These are phyloP conservation scores for Nymphicus hollandicus DNA, from an alignment of 2,113 vertebrate species.

Conservation along the genomic window DNA sequence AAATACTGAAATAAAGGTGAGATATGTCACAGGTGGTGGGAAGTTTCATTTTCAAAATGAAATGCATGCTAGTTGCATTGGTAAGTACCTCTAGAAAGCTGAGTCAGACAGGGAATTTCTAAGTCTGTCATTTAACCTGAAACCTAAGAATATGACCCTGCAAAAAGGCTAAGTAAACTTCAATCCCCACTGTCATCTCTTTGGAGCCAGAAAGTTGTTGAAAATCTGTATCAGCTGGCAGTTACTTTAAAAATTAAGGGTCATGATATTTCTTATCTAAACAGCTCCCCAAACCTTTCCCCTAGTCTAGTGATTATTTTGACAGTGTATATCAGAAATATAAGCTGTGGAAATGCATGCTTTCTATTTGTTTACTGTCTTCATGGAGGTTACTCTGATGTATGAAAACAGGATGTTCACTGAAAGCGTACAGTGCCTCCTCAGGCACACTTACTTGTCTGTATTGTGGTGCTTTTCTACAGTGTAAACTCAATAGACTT, in stretches of 20 bases:
- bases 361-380: background rate
- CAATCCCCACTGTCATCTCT: background rate
- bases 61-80: background rate
- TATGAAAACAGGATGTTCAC: background rate
- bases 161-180: background rate
- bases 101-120: background rate
- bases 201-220: background rate
- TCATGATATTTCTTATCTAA: background rate
- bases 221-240: background rate
- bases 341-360: background rate
- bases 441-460: background rate
- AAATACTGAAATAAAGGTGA: accelerated
- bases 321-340: background rate
- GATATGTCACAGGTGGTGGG: background rate
- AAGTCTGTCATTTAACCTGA: background rate
- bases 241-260: background rate
- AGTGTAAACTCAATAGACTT: background rate
- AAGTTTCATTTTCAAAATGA: background rate
- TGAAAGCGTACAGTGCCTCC: background rate
- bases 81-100: background rate
- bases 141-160: background rate
- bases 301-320: background rate
- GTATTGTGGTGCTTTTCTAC: background rate
- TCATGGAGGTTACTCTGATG: background rate
- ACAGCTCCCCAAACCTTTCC: background rate